Percentiles rank a stretch among this genome's conserved stretches.
phyloP scores from a whole-genome alignment of 2,888 invertebrate genomes.

The Drosophila acutilabella region DNA sequence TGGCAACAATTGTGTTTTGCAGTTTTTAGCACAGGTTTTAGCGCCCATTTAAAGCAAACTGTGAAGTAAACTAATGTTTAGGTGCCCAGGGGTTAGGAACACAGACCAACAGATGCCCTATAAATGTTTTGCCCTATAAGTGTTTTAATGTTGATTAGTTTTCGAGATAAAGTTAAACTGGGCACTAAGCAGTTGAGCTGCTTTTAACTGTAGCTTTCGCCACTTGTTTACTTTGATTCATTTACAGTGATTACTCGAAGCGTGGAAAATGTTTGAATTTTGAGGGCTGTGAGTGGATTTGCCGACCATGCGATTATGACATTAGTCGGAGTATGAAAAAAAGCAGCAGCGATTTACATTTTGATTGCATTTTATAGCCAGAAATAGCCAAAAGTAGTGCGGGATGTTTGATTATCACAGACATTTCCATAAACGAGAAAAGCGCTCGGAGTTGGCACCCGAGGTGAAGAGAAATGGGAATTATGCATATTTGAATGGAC shows the following conservation, averaged over 20 bases:
- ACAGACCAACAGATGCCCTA: background rate
- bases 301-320: slow-evolving; percentile 18
- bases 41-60: slow-evolving; percentile 6
- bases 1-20: background rate
- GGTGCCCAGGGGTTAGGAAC: background rate
- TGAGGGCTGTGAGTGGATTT: background rate
- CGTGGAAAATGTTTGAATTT: background rate
- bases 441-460: slow-evolving; percentile 3
- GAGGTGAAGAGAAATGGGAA: slow-evolving; percentile 35
- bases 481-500: slow-evolving; percentile 54
- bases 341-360: slow-evolving; percentile 51
- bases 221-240: background rate
- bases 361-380: slow-evolving; percentile 55
- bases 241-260: background rate
- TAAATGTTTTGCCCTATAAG: no score
- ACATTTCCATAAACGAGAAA: slow-evolving; percentile 48
- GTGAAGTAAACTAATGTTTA: slow-evolving; percentile 3
- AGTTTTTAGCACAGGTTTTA: background rate
- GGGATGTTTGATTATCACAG: slow-evolving; percentile 49
- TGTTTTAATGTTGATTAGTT: no score
- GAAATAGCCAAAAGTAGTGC: slow-evolving; percentile 6
- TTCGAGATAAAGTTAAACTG: no score
- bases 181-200: no score
- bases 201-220: no score
- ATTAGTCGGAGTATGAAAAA: slow-evolving; percentile 24